phyloP scores from a whole-genome alignment of 2,888 invertebrate species.

The Girardia tigrina region DNA sequence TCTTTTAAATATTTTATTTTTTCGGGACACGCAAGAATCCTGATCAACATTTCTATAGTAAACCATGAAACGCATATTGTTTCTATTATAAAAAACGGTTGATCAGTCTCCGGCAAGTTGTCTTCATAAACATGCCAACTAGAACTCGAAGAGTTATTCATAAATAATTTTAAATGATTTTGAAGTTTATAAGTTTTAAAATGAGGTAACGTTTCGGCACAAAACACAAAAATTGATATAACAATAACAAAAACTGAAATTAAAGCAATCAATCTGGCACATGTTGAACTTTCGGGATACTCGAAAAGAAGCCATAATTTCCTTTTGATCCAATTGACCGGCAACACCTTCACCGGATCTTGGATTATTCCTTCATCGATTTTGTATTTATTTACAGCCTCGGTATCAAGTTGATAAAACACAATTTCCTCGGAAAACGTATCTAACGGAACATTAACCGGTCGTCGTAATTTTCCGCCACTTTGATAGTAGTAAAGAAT shows the following conservation, averaged over 20 bases:
- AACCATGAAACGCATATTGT: slow-evolving; percentile 99
- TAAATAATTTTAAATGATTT: slow-evolving; percentile 40
- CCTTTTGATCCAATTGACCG: slow-evolving; percentile 85
- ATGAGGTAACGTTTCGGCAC: slow-evolving; percentile 94
- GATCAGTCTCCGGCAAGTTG: slow-evolving; percentile 94
- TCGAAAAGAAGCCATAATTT: slow-evolving; percentile 97
- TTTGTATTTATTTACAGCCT: slow-evolving; percentile 55
- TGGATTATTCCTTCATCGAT: slow-evolving; percentile 97
- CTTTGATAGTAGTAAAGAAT: slow-evolving; percentile 75
- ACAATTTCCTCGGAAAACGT: slow-evolving; percentile 98
- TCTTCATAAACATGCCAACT: slow-evolving; percentile 60
- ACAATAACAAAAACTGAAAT: slow-evolving; percentile 56
- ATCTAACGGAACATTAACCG: slow-evolving; percentile 88
- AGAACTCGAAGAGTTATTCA: not conserved
- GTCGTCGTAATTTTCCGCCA: slow-evolving; percentile 79
- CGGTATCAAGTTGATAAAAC: slow-evolving; percentile 94
- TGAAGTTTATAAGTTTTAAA: slow-evolving; percentile 81
- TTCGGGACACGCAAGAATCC: slow-evolving; percentile 94
- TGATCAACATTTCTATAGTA: slow-evolving; percentile 80
- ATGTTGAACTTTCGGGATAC: slow-evolving; percentile 96
- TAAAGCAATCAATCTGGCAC: slow-evolving; percentile 95
- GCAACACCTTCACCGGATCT: slow-evolving; percentile 93
- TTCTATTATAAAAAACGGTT: slow-evolving; percentile 98
- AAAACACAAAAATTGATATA: slow-evolving; percentile 94
- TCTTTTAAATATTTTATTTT: slow-evolving; percentile 97